Percentiles rank a stretch among this genome's conserved stretches.
These are phyloP conservation scores for Leptatherina wallacei DNA, from an alignment of 2,797 vertebrate species.

Conservation along the genomic window DNA sequence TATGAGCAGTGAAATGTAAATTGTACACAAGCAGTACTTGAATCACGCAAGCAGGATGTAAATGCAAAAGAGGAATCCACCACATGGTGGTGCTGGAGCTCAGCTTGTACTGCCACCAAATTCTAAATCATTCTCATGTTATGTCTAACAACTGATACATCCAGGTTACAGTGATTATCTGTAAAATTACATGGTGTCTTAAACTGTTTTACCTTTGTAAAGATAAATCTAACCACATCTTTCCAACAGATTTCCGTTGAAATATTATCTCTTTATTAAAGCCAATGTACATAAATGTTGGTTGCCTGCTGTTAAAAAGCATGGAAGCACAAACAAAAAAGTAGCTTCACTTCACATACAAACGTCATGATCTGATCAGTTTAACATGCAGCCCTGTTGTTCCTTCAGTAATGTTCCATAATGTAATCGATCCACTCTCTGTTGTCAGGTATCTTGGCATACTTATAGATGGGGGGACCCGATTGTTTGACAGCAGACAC, in stretches of 20 bases:
- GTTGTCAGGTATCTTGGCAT: constrained; percentile 62
- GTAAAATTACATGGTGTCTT: background rate
- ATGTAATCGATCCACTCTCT: constrained; percentile 62
- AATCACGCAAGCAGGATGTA: background rate
- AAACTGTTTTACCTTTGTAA: background rate
- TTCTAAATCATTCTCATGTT: background rate
- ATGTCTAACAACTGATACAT: background rate
- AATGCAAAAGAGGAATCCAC: background rate
- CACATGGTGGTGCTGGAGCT: constrained; percentile 9
- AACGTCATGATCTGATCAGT: background rate
- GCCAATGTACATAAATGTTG: background rate
- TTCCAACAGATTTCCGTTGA: too few relatives aligned
- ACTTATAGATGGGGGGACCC: constrained; percentile 10
- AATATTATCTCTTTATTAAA: too few relatives aligned
- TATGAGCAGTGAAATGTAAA: too few relatives aligned
- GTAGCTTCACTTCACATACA: background rate
- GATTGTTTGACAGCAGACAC: constrained; percentile 14
- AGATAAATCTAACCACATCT: background rate
- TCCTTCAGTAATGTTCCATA: background rate
- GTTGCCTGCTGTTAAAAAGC: too few relatives aligned
- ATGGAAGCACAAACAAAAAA: too few relatives aligned
- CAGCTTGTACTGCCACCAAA: background rate
- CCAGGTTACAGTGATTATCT: background rate
- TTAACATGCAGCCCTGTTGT: too few relatives aligned
- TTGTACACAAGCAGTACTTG: background rate